Evolutionary conservation across 2,888 invertebrate genomes (phyloP), one percentile per base, ranked within the genome.

Genomic region (Chaitophorus viminalis): DNA sequence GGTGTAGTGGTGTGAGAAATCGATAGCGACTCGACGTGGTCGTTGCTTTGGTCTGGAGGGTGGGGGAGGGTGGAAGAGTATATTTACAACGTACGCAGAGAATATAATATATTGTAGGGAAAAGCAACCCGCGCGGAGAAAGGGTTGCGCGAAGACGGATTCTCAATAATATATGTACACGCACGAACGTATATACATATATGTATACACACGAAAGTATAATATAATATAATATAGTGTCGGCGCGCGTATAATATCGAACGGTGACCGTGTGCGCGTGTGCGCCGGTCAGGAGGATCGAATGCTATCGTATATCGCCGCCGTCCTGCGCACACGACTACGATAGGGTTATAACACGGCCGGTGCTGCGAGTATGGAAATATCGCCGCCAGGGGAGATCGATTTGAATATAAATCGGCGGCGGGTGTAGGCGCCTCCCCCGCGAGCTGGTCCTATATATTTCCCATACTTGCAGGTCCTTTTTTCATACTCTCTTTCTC

Each of bases 101-200:
- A n/a, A n/a, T n/a, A n/a, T n/a, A n/a, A n/a, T n/a, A n/a, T n/a
- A n/a, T n/a, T 60, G n/a, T 46, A 76, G 76, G 76, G 21, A 21
- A 31, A 21, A n/a, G 29, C 14, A 31, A 46, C 46, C 46, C 46
- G 46, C 46, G 46, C 1, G 46, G 74, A 33, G 33, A 82, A 82
- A 82, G 82, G 82, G 82, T 82, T 82, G 82, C n/a, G 29, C 6
- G 46, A 21, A 82, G 82, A 82, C 52, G 82, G 72, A 82, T 82
- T 82, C 72, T 82, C 70, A 31, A 68, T 70, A 72, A 74, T 36
- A 82, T 70, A 70, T 68, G n/a, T 46, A 70, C 21, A 54, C 74
- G 25, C 31, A 52, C 25, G 31, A 6, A 52, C 25, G 11, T 46
- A 31, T 54, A 25, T 46, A 21, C 52, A 46, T 36, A 82, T 70